phyloP scores from a whole-genome alignment of 1,140 invertebrate species.

The Colletes latitarsis region DNA sequence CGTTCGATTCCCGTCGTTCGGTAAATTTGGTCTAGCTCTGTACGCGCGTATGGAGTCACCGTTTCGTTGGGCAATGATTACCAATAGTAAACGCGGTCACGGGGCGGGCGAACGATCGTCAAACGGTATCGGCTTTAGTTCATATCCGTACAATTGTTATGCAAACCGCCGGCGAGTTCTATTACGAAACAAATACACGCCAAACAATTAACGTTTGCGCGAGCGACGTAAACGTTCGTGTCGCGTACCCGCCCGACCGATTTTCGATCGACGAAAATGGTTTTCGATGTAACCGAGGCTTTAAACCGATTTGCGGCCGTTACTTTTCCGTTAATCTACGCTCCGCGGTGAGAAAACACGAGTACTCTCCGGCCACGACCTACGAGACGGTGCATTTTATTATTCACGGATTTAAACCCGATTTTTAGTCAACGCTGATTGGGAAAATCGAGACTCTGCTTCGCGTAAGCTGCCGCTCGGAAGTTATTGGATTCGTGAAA shows the following conservation, averaged over 20 bases:
- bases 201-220: conserved; percentile 51
- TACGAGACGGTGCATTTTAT: too few species aligned
- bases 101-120: conserved; percentile 54
- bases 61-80: conserved; percentile 58
- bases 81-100: conserved; percentile 44
- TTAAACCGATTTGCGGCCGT: neutral
- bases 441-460: too few species aligned
- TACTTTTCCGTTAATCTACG: neutral
- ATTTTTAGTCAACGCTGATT: too few species aligned
- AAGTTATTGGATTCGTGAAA: too few species aligned
- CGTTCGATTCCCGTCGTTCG: conserved; percentile 13
- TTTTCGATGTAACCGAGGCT: neutral
- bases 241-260: neutral
- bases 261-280: conserved; percentile 12
- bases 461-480: too few species aligned
- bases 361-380: neutral
- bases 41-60: conserved; percentile 14
- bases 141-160: conserved; percentile 56
- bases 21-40: conserved; percentile 42
- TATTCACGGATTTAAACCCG: too few species aligned
- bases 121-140: conserved; percentile 47
- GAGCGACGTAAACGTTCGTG: conserved; percentile 6
- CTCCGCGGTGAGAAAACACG: neutral
- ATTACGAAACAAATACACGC: conserved; percentile 48
- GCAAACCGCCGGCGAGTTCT: conserved; percentile 46